Percentiles rank a stretch among this genome's conserved stretches.
Evolutionary conservation across 1,140 invertebrate species (phyloP).

Genomic region (Colletes gigas): DNA sequence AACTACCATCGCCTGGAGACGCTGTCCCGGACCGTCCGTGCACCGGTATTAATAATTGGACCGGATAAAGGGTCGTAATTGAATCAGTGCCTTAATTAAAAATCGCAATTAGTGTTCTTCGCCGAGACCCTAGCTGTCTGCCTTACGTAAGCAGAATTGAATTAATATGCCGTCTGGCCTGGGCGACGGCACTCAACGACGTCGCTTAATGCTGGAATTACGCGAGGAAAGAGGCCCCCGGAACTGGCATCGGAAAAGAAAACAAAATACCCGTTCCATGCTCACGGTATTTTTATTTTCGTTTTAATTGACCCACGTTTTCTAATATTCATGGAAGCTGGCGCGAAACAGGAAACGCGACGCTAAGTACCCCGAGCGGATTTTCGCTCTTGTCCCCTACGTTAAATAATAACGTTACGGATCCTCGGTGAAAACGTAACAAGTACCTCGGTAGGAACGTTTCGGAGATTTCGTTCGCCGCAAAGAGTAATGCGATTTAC

Average conservation of each 20-base stretch:
- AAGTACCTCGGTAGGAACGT: background rate
- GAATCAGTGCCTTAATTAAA: conserved; percentile 71
- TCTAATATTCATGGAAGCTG: too few relatives aligned
- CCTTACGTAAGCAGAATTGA: conserved; percentile 67
- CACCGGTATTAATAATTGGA: conserved; percentile 65
- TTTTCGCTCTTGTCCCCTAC: too few relatives aligned
- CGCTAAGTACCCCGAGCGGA: too few relatives aligned
- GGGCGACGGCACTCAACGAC: conserved; percentile 61
- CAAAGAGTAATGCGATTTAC: conserved; percentile 16
- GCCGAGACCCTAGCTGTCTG: conserved; percentile 32
- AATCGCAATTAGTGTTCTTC: conserved; percentile 70
- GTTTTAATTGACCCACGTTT: too few relatives aligned
- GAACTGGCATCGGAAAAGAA: background rate
- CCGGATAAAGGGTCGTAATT: conserved; percentile 58
- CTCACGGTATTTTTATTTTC: too few relatives aligned
- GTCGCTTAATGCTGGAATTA: conserved; percentile 64
- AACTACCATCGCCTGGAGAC: conserved; percentile 31
- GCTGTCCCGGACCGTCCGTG: background rate
- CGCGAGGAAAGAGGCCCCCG: conserved; percentile 26
- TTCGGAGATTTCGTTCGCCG: conserved; percentile 8
- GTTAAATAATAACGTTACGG: too few relatives aligned
- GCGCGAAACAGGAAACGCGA: too few relatives aligned
- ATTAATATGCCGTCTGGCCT: conserved; percentile 64
- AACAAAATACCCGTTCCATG: background rate
- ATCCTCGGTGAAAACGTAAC: too few relatives aligned